A percentile compares a stretch with the other conserved stretches of the same genome.
Evolutionary conservation across 2,888 invertebrate species (phyloP).

Genomic region (Endomychus coccineus): DNA sequence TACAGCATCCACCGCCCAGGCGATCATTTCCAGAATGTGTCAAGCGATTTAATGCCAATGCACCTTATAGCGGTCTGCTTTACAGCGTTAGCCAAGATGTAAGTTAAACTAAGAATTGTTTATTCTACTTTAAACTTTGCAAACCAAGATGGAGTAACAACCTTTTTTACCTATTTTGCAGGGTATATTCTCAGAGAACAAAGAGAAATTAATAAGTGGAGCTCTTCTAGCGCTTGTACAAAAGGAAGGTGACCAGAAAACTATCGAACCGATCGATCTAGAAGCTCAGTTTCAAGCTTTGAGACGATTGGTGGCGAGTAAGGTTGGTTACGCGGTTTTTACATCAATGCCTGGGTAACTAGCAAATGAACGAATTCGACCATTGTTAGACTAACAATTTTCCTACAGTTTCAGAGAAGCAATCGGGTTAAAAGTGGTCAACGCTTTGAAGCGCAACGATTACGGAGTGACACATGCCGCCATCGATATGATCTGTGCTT

Average conservation of each 20-base stretch:
- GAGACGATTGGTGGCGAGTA: constrained; percentile 88
- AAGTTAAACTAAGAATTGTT: too few relatives aligned
- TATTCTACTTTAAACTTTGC: too few relatives aligned
- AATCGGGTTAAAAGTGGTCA: constrained; percentile 86
- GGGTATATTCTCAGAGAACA: constrained; percentile 96
- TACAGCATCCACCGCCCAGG: constrained; percentile 57
- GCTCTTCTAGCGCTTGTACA: constrained; percentile 80
- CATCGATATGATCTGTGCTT: constrained; percentile 92
- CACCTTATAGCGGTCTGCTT: constrained; percentile 93
- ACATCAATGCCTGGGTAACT: constrained; percentile 76
- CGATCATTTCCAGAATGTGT: constrained; percentile 73
- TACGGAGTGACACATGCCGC: constrained; percentile 92
- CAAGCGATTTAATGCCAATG: constrained; percentile 92
- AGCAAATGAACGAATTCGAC: neutral
- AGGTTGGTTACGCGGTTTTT: constrained; percentile 96
- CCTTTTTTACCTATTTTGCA: too few relatives aligned
- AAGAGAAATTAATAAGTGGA: constrained; percentile 89
- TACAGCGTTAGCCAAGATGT: constrained; percentile 96
- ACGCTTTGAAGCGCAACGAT: constrained; percentile 79
- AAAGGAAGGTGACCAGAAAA: constrained; percentile 58
- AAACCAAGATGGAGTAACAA: too few relatives aligned
- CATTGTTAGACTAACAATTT: constrained; percentile 2
- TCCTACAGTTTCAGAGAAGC: constrained; percentile 80
- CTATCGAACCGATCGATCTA: constrained; percentile 61
- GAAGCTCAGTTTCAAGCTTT: constrained; percentile 96